These are phyloP conservation scores for Chiroxiphia lanceolata DNA, from an alignment of 2,797 vertebrate genomes.

Conservation along the genomic window DNA sequence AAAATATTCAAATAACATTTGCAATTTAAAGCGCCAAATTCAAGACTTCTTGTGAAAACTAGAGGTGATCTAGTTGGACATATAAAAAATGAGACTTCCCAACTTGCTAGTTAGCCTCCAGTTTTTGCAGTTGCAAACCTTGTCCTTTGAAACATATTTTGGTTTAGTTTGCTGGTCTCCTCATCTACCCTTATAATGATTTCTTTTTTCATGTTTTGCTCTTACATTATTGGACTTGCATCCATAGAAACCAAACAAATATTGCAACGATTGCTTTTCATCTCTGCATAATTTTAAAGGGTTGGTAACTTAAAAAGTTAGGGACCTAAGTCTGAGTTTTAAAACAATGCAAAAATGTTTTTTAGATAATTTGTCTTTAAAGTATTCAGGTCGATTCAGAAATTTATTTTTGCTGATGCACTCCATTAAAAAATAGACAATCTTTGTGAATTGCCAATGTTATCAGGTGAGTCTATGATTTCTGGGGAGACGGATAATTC, in stretches of 20 bases:
- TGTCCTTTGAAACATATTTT: background rate
- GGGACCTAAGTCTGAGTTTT: background rate
- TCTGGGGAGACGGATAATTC: background rate
- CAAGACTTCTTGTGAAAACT: background rate
- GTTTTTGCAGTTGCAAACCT: background rate
- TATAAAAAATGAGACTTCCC: background rate
- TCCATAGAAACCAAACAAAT: background rate
- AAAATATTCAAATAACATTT: background rate
- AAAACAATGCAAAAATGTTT: background rate
- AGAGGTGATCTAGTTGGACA: background rate
- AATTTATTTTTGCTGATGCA: background rate
- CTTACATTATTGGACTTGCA: background rate
- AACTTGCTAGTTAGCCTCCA: background rate
- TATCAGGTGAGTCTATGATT: background rate
- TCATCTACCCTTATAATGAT: background rate
- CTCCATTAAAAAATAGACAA: background rate
- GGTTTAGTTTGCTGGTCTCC: background rate
- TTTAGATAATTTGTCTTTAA: conserved; percentile 19
- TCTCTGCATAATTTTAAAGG: background rate
- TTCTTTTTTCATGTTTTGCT: background rate
- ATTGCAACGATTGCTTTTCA: background rate
- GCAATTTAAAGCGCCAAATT: background rate
- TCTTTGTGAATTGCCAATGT: background rate
- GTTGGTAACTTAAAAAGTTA: background rate
- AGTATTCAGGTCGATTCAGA: background rate